Percentiles rank a stretch among this genome's conserved stretches.
These are phyloP conservation scores for Mythimna lalbum DNA, from an alignment of 2,888 invertebrate genomes.

Conservation along the genomic window DNA sequence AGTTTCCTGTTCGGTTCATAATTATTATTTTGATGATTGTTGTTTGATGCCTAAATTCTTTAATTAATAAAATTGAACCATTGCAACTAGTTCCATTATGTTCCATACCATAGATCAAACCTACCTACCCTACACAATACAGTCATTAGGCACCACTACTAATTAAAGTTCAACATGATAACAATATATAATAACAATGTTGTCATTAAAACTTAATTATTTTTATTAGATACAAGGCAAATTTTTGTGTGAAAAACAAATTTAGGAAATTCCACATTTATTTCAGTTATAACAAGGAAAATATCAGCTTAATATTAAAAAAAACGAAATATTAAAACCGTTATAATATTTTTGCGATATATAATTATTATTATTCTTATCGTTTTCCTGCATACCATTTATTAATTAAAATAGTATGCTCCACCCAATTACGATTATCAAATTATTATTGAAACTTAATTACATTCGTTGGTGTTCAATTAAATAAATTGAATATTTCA, in stretches of 20 bases:
- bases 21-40: neutral
- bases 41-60: neutral
- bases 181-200: neutral
- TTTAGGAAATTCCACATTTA: constrained; percentile 62
- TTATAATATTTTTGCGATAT: constrained; percentile 60
- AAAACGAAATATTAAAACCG: no score
- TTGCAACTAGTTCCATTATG: neutral
- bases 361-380: constrained; percentile 60
- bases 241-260: constrained; percentile 56
- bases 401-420: constrained; percentile 56
- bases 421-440: constrained; percentile 50
- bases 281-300: constrained; percentile 63
- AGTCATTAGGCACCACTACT: neutral
- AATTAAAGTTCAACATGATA: no score
- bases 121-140: neutral
- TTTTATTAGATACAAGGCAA: constrained; percentile 1
- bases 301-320: no score
- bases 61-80: neutral
- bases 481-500: constrained; percentile 48
- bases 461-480: constrained; percentile 43
- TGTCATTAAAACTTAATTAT: constrained; percentile 3
- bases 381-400: constrained; percentile 64
- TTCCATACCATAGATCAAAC: neutral
- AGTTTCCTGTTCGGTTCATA: neutral
- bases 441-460: constrained; percentile 57